Evolutionary conservation across 2,797 vertebrate genomes (phyloP).

Genomic region (Esox masquinongy): DNA sequence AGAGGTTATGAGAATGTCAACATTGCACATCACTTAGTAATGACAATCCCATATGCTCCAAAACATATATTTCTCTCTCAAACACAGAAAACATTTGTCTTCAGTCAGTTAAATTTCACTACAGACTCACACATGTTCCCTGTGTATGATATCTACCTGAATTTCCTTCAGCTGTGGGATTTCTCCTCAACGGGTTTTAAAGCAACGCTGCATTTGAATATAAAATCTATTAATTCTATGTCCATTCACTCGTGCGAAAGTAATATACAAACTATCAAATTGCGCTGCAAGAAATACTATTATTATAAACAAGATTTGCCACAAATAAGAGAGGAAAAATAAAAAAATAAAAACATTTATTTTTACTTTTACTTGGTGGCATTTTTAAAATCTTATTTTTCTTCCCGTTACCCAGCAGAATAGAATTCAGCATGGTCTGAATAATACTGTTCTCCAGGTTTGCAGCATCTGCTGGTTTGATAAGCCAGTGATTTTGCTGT

Average conservation of each 20-base stretch:
- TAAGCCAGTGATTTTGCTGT: conserved; percentile 76
- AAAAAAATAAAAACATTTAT: not conserved
- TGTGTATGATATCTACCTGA: not conserved
- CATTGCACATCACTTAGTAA: conserved; percentile 83
- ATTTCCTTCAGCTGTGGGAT: not conserved
- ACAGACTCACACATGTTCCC: not conserved
- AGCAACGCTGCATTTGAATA: not conserved
- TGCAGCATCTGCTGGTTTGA: conserved; percentile 81
- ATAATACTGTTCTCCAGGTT: conserved; percentile 66
- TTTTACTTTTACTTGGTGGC: not conserved
- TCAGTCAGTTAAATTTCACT: conserved; percentile 16
- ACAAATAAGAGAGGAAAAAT: not conserved
- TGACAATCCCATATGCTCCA: conserved; percentile 82
- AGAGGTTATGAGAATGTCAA: conserved; percentile 85
- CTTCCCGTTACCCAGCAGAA: conserved; percentile 31
- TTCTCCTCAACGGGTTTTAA: not conserved
- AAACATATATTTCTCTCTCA: conserved; percentile 61
- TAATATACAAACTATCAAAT: not conserved
- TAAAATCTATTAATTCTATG: not conserved
- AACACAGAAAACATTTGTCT: not conserved
- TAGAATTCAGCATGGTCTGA: conserved; percentile 29
- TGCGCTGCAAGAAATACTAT: not conserved
- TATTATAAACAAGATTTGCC: not conserved
- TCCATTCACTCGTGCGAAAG: not conserved
- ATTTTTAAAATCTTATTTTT: not conserved